Evolutionary conservation across 2,113 vertebrate genomes (phyloP).

Genomic region (Sceloporus tristichus): DNA sequence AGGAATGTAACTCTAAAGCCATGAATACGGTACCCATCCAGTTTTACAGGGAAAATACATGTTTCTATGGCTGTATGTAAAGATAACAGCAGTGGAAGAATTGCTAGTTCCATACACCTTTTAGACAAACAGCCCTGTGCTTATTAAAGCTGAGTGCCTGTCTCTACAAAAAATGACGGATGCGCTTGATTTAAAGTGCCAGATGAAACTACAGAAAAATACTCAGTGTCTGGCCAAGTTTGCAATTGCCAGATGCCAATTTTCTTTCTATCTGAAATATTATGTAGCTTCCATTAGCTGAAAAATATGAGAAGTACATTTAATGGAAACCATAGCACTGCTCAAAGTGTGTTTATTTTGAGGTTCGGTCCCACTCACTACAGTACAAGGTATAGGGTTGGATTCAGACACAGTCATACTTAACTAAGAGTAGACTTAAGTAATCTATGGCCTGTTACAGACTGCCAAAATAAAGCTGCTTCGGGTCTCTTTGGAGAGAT

Average conservation of each 20-base stretch:
- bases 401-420: no score
- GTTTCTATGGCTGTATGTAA: not conserved
- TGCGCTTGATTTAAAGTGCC: not conserved
- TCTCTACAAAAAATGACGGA: not conserved
- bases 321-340: not conserved
- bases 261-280: constrained; percentile 39
- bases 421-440: no score
- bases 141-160: not conserved
- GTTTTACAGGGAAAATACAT: not conserved
- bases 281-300: not conserved
- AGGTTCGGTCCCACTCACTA: not conserved
- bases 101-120: not conserved
- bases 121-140: not conserved
- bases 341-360: no score
- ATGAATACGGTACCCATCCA: not conserved
- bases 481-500: no score
- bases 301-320: constrained; percentile 16
- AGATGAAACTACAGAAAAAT: constrained; percentile 24
- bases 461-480: no score
- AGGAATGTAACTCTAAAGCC: not conserved
- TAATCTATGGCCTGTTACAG: no score
- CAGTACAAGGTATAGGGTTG: not conserved
- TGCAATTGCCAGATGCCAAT: constrained; percentile 1
- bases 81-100: not conserved
- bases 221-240: constrained; percentile 13